Conservation (phyloP, 2,888 invertebrate genomes). For the Boloria selene region DNA sequence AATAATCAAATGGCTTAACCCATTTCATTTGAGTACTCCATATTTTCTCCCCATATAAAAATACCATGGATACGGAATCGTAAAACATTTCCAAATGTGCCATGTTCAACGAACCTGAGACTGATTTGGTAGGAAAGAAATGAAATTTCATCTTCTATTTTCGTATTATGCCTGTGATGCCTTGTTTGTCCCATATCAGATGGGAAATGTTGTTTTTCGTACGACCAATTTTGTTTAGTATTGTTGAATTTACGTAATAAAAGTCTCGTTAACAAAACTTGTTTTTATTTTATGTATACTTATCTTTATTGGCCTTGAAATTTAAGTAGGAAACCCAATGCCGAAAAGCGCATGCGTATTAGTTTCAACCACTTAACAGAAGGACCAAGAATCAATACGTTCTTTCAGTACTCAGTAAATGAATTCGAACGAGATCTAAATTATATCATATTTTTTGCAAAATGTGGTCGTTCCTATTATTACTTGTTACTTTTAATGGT, state of each 20-base stretch:
- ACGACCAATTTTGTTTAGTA: slow-evolving; percentile 56
- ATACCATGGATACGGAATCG: slow-evolving; percentile 30
- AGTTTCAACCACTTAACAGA: slow-evolving; percentile 32
- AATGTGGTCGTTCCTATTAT: slow-evolving; percentile 61
- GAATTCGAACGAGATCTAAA: slow-evolving; percentile 55
- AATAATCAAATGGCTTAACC: slow-evolving; percentile 46
- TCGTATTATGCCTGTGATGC: slow-evolving; percentile 62
- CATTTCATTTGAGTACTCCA: slow-evolving; percentile 29
- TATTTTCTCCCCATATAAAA: slow-evolving; percentile 26
- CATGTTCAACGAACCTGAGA: slow-evolving; percentile 73
- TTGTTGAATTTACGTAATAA: slow-evolving; percentile 63
- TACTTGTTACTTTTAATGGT: slow-evolving; percentile 52
- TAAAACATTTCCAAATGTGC: slow-evolving; percentile 48
- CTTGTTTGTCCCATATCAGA: slow-evolving; percentile 44
- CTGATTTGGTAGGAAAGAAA: slow-evolving; percentile 70
- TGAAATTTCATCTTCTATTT: slow-evolving; percentile 74
- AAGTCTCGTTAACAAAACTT: slow-evolving; percentile 53
- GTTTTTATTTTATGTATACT: slow-evolving; percentile 47
- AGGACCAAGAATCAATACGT: slow-evolving; percentile 66
- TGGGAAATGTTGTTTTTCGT: slow-evolving; percentile 39
- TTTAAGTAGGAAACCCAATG: slow-evolving; percentile 45
- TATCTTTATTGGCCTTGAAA: slow-evolving; percentile 43
- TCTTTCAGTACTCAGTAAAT: slow-evolving; percentile 51
- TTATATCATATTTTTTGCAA: slow-evolving; percentile 51
- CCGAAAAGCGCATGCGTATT: slow-evolving; percentile 66